A percentile compares a stretch with the other conserved stretches of the same genome.
Evolutionary conservation across 2,888 invertebrate species (phyloP).

Genomic region (Luperina nickerlii): DNA sequence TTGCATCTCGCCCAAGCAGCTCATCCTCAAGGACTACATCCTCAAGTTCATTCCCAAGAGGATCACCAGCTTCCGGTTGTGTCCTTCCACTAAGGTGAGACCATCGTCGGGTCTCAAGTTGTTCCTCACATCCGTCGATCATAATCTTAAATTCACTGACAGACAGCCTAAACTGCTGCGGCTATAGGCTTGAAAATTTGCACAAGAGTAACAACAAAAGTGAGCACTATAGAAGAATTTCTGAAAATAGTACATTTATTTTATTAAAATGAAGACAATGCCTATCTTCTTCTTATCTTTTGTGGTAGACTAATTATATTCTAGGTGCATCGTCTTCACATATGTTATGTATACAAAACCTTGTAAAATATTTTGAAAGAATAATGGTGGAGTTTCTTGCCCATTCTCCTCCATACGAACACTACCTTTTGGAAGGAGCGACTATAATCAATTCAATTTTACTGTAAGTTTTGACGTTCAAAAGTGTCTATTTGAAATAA

Average conservation of each 20-base stretch:
- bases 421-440: too few species aligned
- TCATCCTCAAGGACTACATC: slow-evolving; percentile 97
- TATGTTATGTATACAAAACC: too few species aligned
- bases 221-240: background rate
- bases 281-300: background rate
- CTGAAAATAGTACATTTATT: background rate
- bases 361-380: too few species aligned
- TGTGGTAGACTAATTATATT: too few species aligned
- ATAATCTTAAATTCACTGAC: background rate
- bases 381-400: too few species aligned
- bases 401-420: too few species aligned
- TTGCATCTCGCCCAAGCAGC: slow-evolving; percentile 96
- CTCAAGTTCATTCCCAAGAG: slow-evolving; percentile 98
- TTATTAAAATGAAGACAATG: background rate
- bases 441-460: too few species aligned
- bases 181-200: background rate
- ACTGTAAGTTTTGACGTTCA: too few species aligned
- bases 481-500: too few species aligned
- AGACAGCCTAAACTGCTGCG: background rate
- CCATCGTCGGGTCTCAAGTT: background rate
- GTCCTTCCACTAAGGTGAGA: slow-evolving; percentile 97
- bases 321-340: too few species aligned
- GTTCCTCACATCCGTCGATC: background rate
- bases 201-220: background rate
- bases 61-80: slow-evolving; percentile 96